Percentiles rank a stretch among this genome's conserved stretches.
Evolutionary conservation across 2,797 vertebrate species (phyloP).

Genomic region (Urocyon cinereoargenteus): DNA sequence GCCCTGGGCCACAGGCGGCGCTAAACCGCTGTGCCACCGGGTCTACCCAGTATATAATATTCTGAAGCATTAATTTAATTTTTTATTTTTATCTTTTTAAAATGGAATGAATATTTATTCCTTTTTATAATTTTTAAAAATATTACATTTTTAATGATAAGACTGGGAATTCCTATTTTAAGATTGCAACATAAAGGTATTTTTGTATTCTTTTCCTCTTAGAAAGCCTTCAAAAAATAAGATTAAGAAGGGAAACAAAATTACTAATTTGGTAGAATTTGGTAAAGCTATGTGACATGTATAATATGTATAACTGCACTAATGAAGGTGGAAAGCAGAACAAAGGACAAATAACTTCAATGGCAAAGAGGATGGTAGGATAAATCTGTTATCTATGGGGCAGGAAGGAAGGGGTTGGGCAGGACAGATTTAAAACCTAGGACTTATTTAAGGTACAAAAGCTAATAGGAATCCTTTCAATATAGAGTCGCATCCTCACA

Average conservation of each 20-base stretch:
- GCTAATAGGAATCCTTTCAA: neutral
- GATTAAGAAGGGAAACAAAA: neutral
- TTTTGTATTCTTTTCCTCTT: neutral
- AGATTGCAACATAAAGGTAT: neutral
- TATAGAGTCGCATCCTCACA: neutral
- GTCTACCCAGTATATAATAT: neutral
- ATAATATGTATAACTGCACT: neutral
- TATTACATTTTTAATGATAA: neutral
- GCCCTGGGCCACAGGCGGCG: no score
- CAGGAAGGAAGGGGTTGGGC: neutral
- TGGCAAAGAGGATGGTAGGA: no score
- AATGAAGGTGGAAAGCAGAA: neutral
- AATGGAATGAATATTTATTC: neutral
- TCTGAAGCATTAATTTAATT: neutral
- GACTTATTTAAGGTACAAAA: neutral
- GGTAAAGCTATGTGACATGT: neutral
- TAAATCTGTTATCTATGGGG: neutral
- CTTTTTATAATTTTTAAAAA: neutral
- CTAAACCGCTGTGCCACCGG: no score
- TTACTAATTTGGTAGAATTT: neutral
- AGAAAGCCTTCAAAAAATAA: neutral
- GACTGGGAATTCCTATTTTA: neutral
- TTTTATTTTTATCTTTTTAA: constrained; percentile 19
- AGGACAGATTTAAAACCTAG: neutral
- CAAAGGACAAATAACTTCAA: neutral